Evolutionary conservation across 2,888 invertebrate genomes (phyloP).

Genomic region (Oligia latruncula): DNA sequence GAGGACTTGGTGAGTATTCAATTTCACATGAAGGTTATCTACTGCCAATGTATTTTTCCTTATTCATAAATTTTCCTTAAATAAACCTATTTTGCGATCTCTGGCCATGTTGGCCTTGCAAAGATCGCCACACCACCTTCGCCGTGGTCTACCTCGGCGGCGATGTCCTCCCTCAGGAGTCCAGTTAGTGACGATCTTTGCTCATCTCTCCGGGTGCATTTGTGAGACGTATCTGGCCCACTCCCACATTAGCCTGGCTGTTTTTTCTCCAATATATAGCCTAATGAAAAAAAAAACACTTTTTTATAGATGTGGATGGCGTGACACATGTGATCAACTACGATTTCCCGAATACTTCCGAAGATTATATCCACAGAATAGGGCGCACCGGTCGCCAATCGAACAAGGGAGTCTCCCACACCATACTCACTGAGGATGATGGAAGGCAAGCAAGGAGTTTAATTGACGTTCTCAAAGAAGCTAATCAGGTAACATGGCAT

Average conservation of each 20-base stretch:
- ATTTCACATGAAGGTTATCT: background rate
- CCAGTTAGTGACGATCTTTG: no score
- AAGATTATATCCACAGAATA: slow-evolving; percentile 95
- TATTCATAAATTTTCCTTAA: background rate
- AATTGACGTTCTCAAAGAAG: slow-evolving; percentile 92
- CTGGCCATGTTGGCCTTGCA: no score
- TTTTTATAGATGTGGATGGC: slow-evolving; percentile 92
- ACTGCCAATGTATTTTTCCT: background rate
- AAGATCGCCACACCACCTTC: no score
- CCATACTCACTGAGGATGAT: slow-evolving; percentile 92
- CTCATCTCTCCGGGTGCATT: no score
- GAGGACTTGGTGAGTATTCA: slow-evolving; percentile 92
- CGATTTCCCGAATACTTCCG: slow-evolving; percentile 94
- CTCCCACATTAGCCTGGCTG: no score
- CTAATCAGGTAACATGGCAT: slow-evolving; percentile 90
- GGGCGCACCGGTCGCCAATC: slow-evolving; percentile 93
- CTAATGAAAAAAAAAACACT: no score
- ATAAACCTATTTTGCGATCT: background rate
- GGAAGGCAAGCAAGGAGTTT: slow-evolving; percentile 92
- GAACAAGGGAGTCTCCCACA: slow-evolving; percentile 93
- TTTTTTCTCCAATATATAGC: no score
- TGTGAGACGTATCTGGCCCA: no score
- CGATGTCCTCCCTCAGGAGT: no score
- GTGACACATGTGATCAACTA: slow-evolving; percentile 94
- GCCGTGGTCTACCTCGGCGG: no score